Conservation (phyloP, 2,888 invertebrate genomes). For the Ophonus ardosiacus region DNA sequence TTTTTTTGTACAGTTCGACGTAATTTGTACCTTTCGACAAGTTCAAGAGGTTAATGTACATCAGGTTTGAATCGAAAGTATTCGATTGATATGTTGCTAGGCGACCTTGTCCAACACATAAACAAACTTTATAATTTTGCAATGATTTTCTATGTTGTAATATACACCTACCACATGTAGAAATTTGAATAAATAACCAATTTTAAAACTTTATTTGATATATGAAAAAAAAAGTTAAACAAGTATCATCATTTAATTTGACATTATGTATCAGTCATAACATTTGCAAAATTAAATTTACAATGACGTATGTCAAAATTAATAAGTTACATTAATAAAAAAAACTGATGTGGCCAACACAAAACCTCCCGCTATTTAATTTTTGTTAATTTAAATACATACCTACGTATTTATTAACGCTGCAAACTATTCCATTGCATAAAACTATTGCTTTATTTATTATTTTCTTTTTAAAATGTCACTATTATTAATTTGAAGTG, state of each 20-base stretch:
- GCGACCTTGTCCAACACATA: not conserved
- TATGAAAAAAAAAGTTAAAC: not conserved
- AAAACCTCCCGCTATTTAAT: no score
- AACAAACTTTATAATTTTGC: slow-evolving; percentile 10
- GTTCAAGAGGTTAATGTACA: slow-evolving; percentile 24
- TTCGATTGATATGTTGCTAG: not conserved
- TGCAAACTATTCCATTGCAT: no score
- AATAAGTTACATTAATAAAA: no score
- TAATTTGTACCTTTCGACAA: slow-evolving; percentile 1
- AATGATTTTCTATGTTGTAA: not conserved
- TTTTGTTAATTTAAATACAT: no score
- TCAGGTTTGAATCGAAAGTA: not conserved
- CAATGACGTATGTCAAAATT: no score
- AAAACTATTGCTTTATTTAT: no score
- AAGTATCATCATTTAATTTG: not conserved
- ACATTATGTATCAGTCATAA: not conserved
- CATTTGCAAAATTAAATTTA: no score
- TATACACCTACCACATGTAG: not conserved
- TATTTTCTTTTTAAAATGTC: no score
- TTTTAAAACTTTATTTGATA: not conserved
- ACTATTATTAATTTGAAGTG: no score
- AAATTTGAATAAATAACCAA: not conserved
- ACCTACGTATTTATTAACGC: no score
- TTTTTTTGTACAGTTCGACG: not conserved
- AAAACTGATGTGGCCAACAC: no score